Evolutionary conservation across 2,797 vertebrate genomes (phyloP), one percentile per base, ranked within the genome.

Genomic region (Craterocephalus amniculus): DNA sequence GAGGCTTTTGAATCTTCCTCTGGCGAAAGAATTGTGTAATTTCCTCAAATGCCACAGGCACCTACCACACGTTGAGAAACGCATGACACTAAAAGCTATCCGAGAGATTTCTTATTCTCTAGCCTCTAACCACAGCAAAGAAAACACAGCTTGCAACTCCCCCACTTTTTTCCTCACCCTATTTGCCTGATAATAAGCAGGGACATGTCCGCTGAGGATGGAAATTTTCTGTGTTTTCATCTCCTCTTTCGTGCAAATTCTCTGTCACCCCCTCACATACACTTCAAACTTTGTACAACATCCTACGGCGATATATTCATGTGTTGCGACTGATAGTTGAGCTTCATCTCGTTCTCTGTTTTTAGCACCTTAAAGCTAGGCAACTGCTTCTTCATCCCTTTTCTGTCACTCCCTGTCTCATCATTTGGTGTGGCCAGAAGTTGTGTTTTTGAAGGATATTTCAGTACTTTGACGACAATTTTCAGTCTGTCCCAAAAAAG

Each of bases 1-100:
- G 36, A 72, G 18, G 74, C 51, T 56, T 78, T 65, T 81, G 73
- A 90, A 70, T 86, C 83, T 66, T 84, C 70, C 61, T 62, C n/a
- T 0, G 10, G 49, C 68, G 78, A 70, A 64, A 20, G 66, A 76
- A 70, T 72, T 80, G 78, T 82, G 83, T 89, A 78, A 88, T 84
- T 89, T 89, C 87, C 84, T 87, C 63, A 76, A 63, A 73, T 67
- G 73, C 80, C 62, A 70, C 70, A 49, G 70, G 73, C 76, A 7
- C 48, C 60, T 40, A 60, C 54, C 57, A 68, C 67, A 59, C 36
- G 34, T 67, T 81, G 55, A 70, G 52, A 82, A 87, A 83, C 52
- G 54, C 62, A 60, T 57, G 55, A 67, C 40, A 51, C 63, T 31
- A 35, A 64, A 14, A 54, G 58, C 51, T 70, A 26, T 70, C 71